phyloP scores from a whole-genome alignment of 2,888 invertebrate species.

The Gerris lacustris region DNA sequence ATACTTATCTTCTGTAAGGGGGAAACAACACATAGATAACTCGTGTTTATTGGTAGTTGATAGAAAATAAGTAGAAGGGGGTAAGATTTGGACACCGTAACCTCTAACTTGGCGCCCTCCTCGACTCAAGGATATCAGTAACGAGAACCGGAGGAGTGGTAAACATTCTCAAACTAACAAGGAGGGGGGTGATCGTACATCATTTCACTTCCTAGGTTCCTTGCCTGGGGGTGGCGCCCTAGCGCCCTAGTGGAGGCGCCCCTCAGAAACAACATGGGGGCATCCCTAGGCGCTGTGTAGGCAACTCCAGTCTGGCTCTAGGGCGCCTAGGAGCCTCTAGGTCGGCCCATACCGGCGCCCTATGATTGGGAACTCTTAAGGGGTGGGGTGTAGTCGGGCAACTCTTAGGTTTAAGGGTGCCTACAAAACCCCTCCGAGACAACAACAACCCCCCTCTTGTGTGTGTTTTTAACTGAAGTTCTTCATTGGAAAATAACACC shows the following conservation, averaged over 20 bases:
- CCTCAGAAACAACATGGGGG: constrained; percentile 1
- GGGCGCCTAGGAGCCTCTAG: background rate
- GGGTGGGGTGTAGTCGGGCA: too few relatives aligned
- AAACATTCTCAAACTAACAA: background rate
- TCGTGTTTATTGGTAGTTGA: too few relatives aligned
- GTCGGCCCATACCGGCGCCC: background rate
- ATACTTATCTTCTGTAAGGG: too few relatives aligned
- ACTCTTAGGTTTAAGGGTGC: too few relatives aligned
- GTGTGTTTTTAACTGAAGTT: background rate
- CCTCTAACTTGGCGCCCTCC: too few relatives aligned
- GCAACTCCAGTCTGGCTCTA: background rate
- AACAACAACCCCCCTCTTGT: background rate
- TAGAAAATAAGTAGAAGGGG: too few relatives aligned
- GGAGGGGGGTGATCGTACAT: background rate
- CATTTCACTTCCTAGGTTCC: background rate
- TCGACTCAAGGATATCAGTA: too few relatives aligned
- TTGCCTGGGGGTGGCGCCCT: too few relatives aligned
- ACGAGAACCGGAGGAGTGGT: background rate
- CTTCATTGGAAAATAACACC: constrained; percentile 1
- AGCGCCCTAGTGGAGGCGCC: background rate
- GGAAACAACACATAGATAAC: too few relatives aligned
- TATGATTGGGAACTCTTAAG: background rate
- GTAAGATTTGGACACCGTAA: too few relatives aligned
- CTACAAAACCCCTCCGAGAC: background rate
- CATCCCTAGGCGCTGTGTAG: background rate